Conservation (phyloP, 2,797 vertebrate genomes). For the Bryconaethiops microstoma region DNA sequence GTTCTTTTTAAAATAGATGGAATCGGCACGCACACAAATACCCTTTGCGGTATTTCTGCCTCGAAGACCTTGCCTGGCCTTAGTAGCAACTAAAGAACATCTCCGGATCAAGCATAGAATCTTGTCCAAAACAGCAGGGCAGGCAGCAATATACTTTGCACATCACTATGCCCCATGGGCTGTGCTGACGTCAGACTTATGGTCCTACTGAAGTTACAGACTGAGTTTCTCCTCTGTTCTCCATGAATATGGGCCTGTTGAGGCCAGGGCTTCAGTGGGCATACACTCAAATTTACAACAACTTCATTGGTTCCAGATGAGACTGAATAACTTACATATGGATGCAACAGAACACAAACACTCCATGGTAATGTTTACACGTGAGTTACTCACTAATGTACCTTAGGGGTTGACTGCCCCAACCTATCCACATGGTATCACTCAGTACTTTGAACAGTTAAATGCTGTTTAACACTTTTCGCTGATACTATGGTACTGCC, state of each 20-base stretch:
- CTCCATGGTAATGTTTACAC: neutral
- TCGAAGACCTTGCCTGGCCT: neutral
- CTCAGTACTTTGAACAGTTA: too few relatives aligned
- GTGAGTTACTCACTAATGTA: neutral
- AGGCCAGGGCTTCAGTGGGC: neutral
- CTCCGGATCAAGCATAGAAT: neutral
- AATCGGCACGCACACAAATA: too few relatives aligned
- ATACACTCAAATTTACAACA: neutral
- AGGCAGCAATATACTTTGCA: neutral
- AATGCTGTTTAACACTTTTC: too few relatives aligned
- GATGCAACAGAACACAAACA: neutral
- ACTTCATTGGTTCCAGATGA: neutral
- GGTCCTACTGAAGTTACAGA: neutral
- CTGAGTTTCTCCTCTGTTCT: neutral
- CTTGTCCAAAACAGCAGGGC: neutral
- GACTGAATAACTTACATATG: neutral
- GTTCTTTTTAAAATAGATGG: too few relatives aligned
- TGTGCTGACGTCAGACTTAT: neutral
- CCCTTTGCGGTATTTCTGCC: neutral
- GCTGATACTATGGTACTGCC: too few relatives aligned
- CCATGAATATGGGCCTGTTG: neutral
- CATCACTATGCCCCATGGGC: neutral
- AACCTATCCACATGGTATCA: too few relatives aligned
- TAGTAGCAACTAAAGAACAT: neutral
- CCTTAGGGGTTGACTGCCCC: neutral